Conservation (phyloP, 2,113 vertebrate species). For the Columbina picui region DNA sequence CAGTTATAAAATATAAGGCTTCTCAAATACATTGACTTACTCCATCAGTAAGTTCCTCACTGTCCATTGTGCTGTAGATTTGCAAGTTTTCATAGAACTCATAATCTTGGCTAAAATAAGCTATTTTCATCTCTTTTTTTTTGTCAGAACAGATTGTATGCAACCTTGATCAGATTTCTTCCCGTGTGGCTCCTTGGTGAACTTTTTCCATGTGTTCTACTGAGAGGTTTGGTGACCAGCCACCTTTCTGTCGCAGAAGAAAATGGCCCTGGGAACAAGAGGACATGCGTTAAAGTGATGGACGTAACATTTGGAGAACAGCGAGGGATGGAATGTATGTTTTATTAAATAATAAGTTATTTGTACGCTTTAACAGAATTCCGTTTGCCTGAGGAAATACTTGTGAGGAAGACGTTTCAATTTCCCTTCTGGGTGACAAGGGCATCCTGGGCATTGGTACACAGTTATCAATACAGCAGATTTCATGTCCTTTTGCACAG, state of each 20-base stretch:
- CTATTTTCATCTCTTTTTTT: neutral
- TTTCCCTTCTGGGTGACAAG: neutral
- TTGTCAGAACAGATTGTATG: neutral
- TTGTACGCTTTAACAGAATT: neutral
- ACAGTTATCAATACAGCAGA: neutral
- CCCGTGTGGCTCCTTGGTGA: neutral
- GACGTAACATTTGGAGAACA: neutral
- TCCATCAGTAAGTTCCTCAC: neutral
- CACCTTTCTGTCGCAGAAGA: neutral
- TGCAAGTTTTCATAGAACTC: neutral
- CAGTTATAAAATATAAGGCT: neutral
- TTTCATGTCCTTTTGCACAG: neutral
- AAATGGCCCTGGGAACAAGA: neutral
- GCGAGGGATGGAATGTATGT: neutral
- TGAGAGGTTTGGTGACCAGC: neutral
- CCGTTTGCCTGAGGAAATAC: neutral
- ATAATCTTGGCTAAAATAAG: neutral
- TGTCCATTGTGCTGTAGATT: neutral
- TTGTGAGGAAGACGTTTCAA: neutral
- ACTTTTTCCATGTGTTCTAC: neutral
- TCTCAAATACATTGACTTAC: neutral
- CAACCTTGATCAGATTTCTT: neutral
- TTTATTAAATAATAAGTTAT: neutral
- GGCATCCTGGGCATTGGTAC: neutral
- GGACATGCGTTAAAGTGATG: neutral